Conservation (phyloP, 2,113 vertebrate genomes). For the Ahaetulla prasina region DNA sequence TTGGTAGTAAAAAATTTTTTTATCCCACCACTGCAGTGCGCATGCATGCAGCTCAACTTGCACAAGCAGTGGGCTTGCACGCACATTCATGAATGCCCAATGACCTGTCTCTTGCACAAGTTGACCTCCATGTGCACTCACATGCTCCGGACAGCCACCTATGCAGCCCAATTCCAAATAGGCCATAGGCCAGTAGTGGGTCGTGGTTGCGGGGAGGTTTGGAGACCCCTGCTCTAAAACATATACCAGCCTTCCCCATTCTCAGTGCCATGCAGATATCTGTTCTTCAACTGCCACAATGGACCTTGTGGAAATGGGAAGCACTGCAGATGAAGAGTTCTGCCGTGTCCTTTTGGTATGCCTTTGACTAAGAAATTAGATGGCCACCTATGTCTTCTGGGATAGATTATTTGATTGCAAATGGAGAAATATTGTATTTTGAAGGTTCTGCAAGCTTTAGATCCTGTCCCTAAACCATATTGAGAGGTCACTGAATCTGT, state of each 20-base stretch:
- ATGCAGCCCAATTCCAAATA: too few relatives aligned
- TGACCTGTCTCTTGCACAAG: too few relatives aligned
- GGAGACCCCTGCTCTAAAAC: not conserved
- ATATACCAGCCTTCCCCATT: not conserved
- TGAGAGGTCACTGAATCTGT: constrained; percentile 7
- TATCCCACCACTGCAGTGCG: too few relatives aligned
- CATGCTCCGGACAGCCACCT: too few relatives aligned
- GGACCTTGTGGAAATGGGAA: not conserved
- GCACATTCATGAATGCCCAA: too few relatives aligned
- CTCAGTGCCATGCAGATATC: not conserved
- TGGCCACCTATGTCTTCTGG: not conserved
- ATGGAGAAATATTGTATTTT: not conserved
- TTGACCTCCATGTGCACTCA: too few relatives aligned
- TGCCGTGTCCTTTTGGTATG: not conserved
- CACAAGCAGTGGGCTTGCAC: too few relatives aligned
- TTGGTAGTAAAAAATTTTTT: too few relatives aligned
- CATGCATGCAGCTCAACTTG: too few relatives aligned
- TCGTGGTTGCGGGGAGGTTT: fast-evolving
- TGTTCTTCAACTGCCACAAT: not conserved
- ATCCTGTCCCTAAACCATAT: not conserved
- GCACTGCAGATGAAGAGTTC: not conserved
- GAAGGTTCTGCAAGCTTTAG: not conserved
- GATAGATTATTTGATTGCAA: not conserved
- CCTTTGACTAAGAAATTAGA: not conserved
- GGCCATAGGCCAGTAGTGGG: too few relatives aligned